Conservation (phyloP, 2,888 invertebrate species). For the Noctua pronuba region DNA sequence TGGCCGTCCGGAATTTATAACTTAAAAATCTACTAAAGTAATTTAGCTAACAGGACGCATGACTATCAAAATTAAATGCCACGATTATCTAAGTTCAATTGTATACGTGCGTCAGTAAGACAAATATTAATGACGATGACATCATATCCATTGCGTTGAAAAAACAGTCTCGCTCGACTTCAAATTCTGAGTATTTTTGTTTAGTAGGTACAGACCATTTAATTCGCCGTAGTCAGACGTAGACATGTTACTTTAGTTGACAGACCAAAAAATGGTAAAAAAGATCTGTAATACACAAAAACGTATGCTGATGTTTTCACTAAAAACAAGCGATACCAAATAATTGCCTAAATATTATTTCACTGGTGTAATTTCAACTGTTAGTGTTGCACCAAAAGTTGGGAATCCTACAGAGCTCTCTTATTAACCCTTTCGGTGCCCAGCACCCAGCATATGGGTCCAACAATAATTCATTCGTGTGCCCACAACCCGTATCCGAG, state of each 20-base stretch:
- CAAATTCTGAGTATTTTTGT: constrained; percentile 43
- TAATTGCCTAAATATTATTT: neutral
- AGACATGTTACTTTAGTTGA: constrained; percentile 39
- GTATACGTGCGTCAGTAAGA: constrained; percentile 41
- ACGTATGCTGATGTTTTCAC: neutral
- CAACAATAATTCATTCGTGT: no score
- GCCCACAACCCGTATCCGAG: no score
- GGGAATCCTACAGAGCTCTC: neutral
- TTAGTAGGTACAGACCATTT: constrained; percentile 27
- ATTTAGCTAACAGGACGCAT: neutral
- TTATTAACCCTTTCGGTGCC: no score
- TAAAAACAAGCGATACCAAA: neutral
- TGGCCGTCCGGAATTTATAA: neutral
- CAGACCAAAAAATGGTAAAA: constrained; percentile 29
- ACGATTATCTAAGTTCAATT: constrained; percentile 20
- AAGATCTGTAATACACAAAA: neutral
- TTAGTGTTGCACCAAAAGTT: neutral
- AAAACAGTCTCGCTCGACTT: constrained; percentile 31
- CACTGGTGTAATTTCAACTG: neutral
- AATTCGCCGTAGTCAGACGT: constrained; percentile 12
- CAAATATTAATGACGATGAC: constrained; percentile 31
- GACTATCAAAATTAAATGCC: constrained; percentile 21
- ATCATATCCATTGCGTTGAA: constrained; percentile 27
- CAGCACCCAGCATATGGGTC: no score
- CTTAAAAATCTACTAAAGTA: neutral